phyloP scores from a whole-genome alignment of 2,797 vertebrate genomes.

The Anisognathus igniventris region DNA sequence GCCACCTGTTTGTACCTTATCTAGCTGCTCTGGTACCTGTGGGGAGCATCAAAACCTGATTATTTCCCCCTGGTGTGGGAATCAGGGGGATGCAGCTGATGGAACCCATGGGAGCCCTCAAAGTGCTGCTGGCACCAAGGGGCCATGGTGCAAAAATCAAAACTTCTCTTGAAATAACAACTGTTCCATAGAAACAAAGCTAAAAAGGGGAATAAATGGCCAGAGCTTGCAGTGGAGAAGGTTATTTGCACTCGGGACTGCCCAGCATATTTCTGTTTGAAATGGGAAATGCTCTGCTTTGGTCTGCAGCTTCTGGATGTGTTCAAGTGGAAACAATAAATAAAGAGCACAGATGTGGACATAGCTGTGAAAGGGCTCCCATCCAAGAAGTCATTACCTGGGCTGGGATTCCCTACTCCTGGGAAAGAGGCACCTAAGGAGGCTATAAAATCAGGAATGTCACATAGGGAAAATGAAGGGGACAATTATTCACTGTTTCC shows the following conservation, averaged over 20 bases:
- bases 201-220: neutral
- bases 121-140: neutral
- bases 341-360: neutral
- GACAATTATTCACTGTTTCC: neutral
- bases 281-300: neutral
- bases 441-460: neutral
- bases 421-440: neutral
- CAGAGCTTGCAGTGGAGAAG: neutral
- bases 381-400: neutral
- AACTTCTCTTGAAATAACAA: neutral
- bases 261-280: neutral
- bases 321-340: neutral
- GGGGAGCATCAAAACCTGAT: neutral
- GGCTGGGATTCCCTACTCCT: neutral
- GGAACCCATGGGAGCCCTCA: accelerated
- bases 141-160: neutral
- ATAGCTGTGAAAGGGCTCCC: neutral
- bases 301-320: neutral
- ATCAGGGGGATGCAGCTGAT: neutral
- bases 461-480: neutral
- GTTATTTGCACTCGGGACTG: neutral
- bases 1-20: neutral
- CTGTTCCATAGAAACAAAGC: neutral
- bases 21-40: neutral
- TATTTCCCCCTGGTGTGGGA: neutral